Evolutionary conservation across 1,140 invertebrate species (phyloP), one percentile per base, ranked within the genome.

Genomic region (Conopomorpha cramerella): DNA sequence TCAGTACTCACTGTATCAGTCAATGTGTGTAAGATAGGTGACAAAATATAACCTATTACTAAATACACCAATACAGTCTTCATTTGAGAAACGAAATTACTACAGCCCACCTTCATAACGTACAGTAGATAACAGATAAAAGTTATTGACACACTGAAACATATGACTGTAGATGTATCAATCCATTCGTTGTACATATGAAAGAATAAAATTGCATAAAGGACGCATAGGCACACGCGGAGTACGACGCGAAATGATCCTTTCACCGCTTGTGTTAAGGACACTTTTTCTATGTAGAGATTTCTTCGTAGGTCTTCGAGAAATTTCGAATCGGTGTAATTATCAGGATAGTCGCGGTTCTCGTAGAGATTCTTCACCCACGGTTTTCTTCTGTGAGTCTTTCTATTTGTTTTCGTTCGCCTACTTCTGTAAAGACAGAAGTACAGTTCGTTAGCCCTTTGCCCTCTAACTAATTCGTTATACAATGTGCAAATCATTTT

Each of bases 1-100:
- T 99, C 95, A 1, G 95, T 98, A 55, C 93, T 96, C 0, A 98
- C 90, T 0, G 93, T 95, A 65, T 96, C 92, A 0, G 96, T 98
- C 18, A 98, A 78, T 0, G 93, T 97, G 67, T 96, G 92, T n/a
- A 98, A 72, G 15, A 97, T 83, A 0, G 95, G 94, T 0, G 93
- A 95, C 30, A 96, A 80, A 25, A 93, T 81, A 54, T 90, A 93
- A 14, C 91, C 90, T 58, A 95, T 89, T 0, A 88, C 81, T 2
- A 93, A 58, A 60, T 93, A 96, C 14, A 92, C 87, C 34, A 90
- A 55, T 0, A 89, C 79, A 2, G 86, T 90, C 63, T 86, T 83
- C 2, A 85, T 61, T 51, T 88, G 83, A 8, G 37, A 45, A 13
- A 63, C 43, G 18, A 64, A 38, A 7, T 7, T 18, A 8, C 38